phyloP scores from a whole-genome alignment of 2,797 vertebrate species.

The Danio tinwini region DNA sequence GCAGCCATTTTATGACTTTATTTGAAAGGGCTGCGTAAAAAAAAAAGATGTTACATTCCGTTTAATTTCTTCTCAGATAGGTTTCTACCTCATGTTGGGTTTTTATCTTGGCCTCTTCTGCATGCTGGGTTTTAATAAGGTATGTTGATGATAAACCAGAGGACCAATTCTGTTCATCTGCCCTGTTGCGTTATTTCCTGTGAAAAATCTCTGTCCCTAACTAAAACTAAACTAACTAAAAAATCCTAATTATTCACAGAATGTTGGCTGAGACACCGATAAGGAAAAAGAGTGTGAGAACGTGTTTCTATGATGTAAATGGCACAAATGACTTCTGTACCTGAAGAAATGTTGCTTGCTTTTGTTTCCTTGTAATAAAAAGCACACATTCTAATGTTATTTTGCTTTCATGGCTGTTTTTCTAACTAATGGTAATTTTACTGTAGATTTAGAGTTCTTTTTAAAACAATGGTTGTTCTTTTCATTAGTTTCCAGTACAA shows the following conservation, averaged over 20 bases:
- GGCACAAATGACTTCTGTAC: slow-evolving; percentile 36
- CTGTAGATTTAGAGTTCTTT: neutral
- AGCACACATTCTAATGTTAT: slow-evolving; percentile 38
- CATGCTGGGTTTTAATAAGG: slow-evolving; percentile 30
- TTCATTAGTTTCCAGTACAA: neutral
- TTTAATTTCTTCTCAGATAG: neutral
- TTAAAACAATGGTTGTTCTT: too few species aligned
- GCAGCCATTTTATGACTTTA: slow-evolving; percentile 4
- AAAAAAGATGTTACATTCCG: slow-evolving; percentile 5
- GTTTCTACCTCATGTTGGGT: slow-evolving; percentile 24
- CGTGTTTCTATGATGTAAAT: neutral
- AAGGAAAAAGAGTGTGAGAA: neutral
- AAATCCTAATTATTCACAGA: slow-evolving; percentile 17
- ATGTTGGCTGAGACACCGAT: slow-evolving; percentile 1
- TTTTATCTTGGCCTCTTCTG: slow-evolving; percentile 26
- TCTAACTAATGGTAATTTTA: neutral
- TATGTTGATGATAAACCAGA: neutral
- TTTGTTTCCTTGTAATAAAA: slow-evolving; percentile 51
- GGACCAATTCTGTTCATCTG: too few species aligned
- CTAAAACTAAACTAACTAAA: neutral
- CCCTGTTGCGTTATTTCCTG: neutral
- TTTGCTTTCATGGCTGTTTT: slow-evolving; percentile 3
- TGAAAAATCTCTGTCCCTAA: neutral
- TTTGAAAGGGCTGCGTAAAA: slow-evolving; percentile 13
- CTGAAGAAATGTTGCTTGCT: slow-evolving; percentile 34